Base-by-base conservation (phyloP, 2,797 vertebrate genomes). In the Helicolenus hilgendorfi region DNA sequence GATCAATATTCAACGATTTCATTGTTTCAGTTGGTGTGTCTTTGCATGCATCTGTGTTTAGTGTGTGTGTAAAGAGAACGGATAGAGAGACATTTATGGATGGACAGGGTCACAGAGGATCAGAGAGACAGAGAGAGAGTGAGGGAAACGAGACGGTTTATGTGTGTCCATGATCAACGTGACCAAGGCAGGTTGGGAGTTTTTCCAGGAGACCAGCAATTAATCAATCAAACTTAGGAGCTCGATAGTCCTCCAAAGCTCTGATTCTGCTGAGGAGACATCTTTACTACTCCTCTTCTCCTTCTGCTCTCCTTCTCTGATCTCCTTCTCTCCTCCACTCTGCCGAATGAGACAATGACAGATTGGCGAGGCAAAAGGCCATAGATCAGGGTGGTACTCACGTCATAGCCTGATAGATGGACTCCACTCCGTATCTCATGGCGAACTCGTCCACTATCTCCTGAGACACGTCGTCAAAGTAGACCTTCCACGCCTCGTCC, bases 361-460 rank as follows among this genome's bases (percentile, higher is more conserved):
- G 85, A 96, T 94, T 70, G 89, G 77, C 13, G 56, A 84, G 85
- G 90, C 74, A 93, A 93, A 94, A 92, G 92, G 91, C 91, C 87
- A 95, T 94, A 94, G 94, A 96, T 95, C 94, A 93, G 91, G 92
- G 92, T 85, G 94, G 91, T 92, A 98, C 99, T 98, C 91, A 99
- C 99, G 99, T 99, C 99, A 99, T 99, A 72, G 99, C 99, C 96
- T 99, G 99, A 95, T 99, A 99, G 97, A 99, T 99, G 90, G 98
- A 98, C 93, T 99, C 99, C 92, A 99, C 98, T 88, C 99, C 99
- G 4, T 98, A 99, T 89, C 99, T 98, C 98, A 99, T 98, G 83
- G 99, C 99, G 72, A 99, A 99, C 94, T 99, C 99, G 94, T 99
- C 99, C 49, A 99, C 99, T 78, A 99, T 99, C 97, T 99, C 99